Conservation (phyloP, 2,113 vertebrate genomes). For the Steatornis caripensis region DNA sequence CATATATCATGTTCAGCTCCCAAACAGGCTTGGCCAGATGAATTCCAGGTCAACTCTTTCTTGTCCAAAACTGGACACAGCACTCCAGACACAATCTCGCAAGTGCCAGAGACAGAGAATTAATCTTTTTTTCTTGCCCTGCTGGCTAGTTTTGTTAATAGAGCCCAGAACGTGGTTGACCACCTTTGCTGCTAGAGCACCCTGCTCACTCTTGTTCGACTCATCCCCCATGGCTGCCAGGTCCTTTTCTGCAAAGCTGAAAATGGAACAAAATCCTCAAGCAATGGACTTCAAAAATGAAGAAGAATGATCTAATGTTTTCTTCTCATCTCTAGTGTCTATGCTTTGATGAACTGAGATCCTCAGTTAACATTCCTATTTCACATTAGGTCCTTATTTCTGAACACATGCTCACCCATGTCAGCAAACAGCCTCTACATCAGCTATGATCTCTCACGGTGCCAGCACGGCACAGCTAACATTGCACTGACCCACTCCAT, state of each 20-base stretch:
- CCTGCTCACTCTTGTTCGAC: background rate
- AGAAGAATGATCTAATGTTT: background rate
- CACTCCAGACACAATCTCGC: background rate
- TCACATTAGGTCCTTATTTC: background rate
- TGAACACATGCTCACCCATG: background rate
- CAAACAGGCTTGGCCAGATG: background rate
- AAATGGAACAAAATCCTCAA: background rate
- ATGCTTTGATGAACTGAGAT: background rate
- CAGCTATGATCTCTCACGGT: background rate
- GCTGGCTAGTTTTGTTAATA: background rate
- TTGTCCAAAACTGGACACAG: background rate
- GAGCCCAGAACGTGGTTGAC: background rate
- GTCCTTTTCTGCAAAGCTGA: background rate
- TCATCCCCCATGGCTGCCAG: background rate
- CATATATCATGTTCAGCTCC: background rate
- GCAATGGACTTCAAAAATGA: background rate
- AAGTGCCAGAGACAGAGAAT: background rate
- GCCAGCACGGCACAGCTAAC: background rate
- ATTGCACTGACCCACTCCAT: rapidly evolving
- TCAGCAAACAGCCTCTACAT: background rate
- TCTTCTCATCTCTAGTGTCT: background rate
- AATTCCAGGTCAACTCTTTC: background rate
- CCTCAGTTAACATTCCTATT: background rate
- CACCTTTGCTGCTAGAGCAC: background rate
- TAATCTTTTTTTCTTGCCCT: background rate